phyloP scores from a whole-genome alignment of 2,113 vertebrate genomes.

The Sapayoa aenigma region DNA sequence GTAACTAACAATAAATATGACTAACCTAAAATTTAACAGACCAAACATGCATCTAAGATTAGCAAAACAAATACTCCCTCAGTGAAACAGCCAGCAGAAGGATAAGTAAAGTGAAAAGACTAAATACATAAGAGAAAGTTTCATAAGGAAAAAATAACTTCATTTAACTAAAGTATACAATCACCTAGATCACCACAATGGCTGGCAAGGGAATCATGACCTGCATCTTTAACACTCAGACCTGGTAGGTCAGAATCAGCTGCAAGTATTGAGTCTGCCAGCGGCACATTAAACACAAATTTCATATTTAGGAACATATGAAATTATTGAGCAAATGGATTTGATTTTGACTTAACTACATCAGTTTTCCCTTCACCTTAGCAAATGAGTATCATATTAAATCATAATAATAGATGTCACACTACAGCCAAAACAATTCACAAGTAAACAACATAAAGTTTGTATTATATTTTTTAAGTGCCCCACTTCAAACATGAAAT shows the following conservation, averaged over 20 bases:
- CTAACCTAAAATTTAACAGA: not conserved
- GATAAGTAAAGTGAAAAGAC: not conserved
- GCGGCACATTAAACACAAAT: not conserved
- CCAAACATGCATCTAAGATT: not conserved
- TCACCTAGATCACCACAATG: not conserved
- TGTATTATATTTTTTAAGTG: not conserved
- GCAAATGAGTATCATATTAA: not conserved
- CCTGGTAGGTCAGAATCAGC: not conserved
- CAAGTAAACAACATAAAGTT: accelerated
- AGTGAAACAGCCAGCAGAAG: not conserved
- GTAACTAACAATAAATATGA: not conserved
- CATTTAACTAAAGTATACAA: not conserved
- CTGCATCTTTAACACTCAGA: not conserved
- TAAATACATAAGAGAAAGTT: not conserved
- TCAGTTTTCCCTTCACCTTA: not conserved
- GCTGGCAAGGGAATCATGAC: not conserved
- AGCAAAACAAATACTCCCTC: not conserved
- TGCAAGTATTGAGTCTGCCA: not conserved
- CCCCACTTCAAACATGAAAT: not conserved
- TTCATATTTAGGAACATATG: not conserved
- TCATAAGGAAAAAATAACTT: not conserved
- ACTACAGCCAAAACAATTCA: not conserved
- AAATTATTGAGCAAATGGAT: not conserved
- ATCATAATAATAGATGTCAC: not conserved
- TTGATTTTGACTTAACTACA: not conserved